A percentile compares a stretch with the other conserved stretches of the same genome.
phyloP scores from a whole-genome alignment of 2,113 vertebrate species.

The Orthonyx spaldingii region DNA sequence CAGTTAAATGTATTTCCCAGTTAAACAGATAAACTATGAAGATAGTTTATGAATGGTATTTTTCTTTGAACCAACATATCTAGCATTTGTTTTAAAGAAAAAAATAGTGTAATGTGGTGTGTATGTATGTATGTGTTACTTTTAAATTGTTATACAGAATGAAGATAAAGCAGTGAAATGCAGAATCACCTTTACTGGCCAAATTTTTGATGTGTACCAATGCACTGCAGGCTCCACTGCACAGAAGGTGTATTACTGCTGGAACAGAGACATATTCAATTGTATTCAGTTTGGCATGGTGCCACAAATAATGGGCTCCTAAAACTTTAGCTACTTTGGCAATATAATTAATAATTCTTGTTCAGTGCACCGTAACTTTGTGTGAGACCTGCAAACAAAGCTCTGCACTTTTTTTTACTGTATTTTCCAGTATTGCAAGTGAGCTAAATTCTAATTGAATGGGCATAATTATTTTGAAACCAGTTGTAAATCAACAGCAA shows the following conservation, averaged over 20 bases:
- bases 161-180: not conserved
- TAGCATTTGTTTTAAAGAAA: not conserved
- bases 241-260: not conserved
- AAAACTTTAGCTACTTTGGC: not conserved
- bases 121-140: accelerated
- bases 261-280: not conserved
- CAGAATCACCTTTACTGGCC: not conserved
- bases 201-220: accelerated
- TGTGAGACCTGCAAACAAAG: not conserved
- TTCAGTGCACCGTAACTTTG: not conserved
- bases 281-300: not conserved
- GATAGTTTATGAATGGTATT: not conserved
- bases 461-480: not conserved
- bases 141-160: not conserved
- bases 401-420: not conserved
- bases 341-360: not conserved
- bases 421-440: not conserved
- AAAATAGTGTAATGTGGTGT: not conserved
- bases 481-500: not conserved
- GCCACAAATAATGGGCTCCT: not conserved
- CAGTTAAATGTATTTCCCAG: not conserved
- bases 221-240: not conserved
- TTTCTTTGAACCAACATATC: not conserved
- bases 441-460: not conserved
- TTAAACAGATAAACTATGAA: not conserved